These are phyloP conservation scores for Drosophila erecta DNA, from an alignment of 1,140 invertebrate genomes.

Conservation along the genomic window DNA sequence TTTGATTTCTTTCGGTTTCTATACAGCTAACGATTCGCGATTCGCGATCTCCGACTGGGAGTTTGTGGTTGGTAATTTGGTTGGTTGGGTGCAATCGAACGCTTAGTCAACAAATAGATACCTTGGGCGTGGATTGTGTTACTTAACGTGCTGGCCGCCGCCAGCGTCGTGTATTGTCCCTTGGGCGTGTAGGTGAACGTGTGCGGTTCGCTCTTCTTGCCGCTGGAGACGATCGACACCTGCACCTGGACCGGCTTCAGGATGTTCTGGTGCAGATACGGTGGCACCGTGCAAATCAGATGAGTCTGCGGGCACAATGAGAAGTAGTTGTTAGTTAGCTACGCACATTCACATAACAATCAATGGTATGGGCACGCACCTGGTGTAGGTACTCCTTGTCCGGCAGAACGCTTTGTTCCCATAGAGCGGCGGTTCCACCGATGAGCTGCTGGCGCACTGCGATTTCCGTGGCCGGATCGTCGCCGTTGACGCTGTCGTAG, in stretches of 20 bases:
- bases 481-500: constrained; percentile 82
- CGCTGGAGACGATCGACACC: constrained; percentile 93
- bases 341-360: too few species aligned
- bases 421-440: constrained; percentile 85
- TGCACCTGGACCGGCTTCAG: constrained; percentile 90
- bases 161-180: constrained; percentile 73
- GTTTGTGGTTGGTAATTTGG: constrained; percentile 25
- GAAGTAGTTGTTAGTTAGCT: neutral
- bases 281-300: constrained; percentile 94
- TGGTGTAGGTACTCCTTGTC: constrained; percentile 94
- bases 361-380: constrained; percentile 82
- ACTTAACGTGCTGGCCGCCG: constrained; percentile 82
- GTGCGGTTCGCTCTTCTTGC: constrained; percentile 95
- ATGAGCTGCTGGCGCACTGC: constrained; percentile 65
- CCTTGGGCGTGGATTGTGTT: constrained; percentile 77
- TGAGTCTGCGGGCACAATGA: constrained; percentile 89
- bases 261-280: constrained; percentile 89
- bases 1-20: constrained; percentile 3
- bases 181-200: constrained; percentile 92
- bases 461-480: constrained; percentile 72
- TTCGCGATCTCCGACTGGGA: constrained; percentile 16
- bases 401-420: constrained; percentile 91
- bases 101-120: constrained; percentile 82
- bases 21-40: constrained; percentile 15
- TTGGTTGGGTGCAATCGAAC: constrained; percentile 29